phyloP scores from a whole-genome alignment of 2,888 invertebrate species.

The Philonicus albiceps region DNA sequence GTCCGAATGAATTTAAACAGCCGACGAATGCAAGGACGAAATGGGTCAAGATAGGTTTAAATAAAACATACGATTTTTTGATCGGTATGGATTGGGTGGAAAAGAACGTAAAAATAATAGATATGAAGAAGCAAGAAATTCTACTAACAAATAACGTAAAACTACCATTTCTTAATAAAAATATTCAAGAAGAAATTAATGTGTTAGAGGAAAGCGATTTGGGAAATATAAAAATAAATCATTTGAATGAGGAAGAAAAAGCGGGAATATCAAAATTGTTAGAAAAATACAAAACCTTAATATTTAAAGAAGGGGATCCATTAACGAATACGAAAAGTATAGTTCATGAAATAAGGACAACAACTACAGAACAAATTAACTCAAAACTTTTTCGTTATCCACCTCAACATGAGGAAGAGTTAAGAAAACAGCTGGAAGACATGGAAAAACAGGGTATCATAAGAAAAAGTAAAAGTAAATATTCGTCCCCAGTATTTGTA shows the following conservation, averaged over 20 bases:
- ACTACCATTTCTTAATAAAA: slow-evolving; percentile 29
- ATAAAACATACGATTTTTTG: slow-evolving; percentile 40
- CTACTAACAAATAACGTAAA: not conserved
- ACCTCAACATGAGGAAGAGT: not conserved
- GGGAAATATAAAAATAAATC: not conserved
- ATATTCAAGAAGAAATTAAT: slow-evolving; percentile 31
- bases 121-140: slow-evolving; percentile 31
- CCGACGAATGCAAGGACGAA: slow-evolving; percentile 31
- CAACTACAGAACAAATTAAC: slow-evolving; percentile 33
- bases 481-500: too few species aligned
- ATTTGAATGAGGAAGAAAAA: slow-evolving; percentile 36
- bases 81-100: slow-evolving; percentile 38
- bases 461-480: too few species aligned
- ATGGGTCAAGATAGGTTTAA: slow-evolving; percentile 34
- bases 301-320: slow-evolving; percentile 42
- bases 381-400: slow-evolving; percentile 31
- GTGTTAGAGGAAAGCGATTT: slow-evolving; percentile 23
- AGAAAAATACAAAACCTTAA: slow-evolving; percentile 20
- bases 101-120: slow-evolving; percentile 33
- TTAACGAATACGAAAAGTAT: slow-evolving; percentile 16
- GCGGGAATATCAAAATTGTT: not conserved
- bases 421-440: not conserved
- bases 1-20: slow-evolving; percentile 44
- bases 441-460: too few species aligned
- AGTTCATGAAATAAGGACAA: slow-evolving; percentile 36